Evolutionary conservation across 2,797 vertebrate genomes (phyloP).

Genomic region (Macrochelys suwanniensis): DNA sequence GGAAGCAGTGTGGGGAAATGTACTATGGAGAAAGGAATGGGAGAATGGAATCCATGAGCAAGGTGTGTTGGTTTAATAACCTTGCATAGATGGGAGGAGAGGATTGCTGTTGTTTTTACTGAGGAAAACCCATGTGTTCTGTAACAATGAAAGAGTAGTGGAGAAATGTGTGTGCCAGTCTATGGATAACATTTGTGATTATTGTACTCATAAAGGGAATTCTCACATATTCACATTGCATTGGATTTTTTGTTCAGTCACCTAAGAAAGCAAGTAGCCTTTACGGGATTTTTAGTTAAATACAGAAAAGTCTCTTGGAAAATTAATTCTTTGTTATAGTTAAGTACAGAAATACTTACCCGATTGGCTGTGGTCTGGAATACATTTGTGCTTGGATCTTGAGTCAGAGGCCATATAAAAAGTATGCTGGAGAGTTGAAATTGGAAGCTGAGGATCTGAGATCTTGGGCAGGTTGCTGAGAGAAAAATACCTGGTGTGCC

Average conservation of each 20-base stretch:
- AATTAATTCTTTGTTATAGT: conserved; percentile 41
- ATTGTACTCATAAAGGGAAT: accelerated
- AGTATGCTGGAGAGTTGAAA: not conserved
- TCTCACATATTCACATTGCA: not conserved
- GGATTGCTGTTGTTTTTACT: not conserved
- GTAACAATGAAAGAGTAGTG: not conserved
- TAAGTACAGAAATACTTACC: conserved; percentile 21
- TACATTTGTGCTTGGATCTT: not conserved
- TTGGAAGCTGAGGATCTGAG: not conserved
- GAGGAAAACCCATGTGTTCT: not conserved
- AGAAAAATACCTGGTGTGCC: not conserved
- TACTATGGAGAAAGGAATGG: too few relatives aligned
- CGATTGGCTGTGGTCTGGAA: conserved; percentile 38
- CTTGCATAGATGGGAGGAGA: not conserved
- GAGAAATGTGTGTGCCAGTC: not conserved
- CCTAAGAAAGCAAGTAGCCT: not conserved
- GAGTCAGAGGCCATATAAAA: not conserved
- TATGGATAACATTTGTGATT: accelerated
- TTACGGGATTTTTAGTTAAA: conserved; percentile 48
- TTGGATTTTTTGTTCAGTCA: not conserved
- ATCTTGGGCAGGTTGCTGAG: not conserved
- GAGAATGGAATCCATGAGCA: too few relatives aligned
- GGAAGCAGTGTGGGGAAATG: too few relatives aligned
- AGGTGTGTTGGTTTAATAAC: not conserved
- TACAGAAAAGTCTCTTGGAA: conserved; percentile 36